Evolutionary conservation across 2,797 vertebrate genomes (phyloP).

Genomic region (Chaetodon trifasciatus): DNA sequence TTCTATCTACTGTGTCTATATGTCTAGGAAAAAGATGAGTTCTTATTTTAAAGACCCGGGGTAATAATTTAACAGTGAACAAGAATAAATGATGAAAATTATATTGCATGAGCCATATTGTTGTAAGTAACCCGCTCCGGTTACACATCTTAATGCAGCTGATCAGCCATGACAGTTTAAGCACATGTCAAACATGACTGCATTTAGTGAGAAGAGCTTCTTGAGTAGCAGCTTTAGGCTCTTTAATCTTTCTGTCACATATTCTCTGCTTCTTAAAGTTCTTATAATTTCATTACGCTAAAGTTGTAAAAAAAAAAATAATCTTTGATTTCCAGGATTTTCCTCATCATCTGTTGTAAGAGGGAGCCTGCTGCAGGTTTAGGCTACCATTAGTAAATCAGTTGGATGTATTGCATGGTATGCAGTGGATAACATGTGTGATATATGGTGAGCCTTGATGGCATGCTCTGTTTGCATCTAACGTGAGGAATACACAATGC

Average conservation of each 20-base stretch:
- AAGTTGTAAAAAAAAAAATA: neutral
- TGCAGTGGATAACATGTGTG: slow-evolving; percentile 5
- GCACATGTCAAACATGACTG: slow-evolving; percentile 53
- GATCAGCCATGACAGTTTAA: slow-evolving; percentile 45
- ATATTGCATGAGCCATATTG: neutral
- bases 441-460: slow-evolving; percentile 36
- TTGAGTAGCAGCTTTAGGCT: slow-evolving; percentile 18
- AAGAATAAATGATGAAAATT: neutral
- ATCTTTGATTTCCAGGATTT: slow-evolving; percentile 5
- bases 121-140: slow-evolving; percentile 24
- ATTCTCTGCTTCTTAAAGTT: slow-evolving; percentile 22
- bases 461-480: slow-evolving; percentile 37
- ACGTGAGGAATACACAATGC: slow-evolving; percentile 73
- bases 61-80: neutral
- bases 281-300: slow-evolving; percentile 18
- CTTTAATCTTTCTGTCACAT: slow-evolving; percentile 57
- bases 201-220: slow-evolving; percentile 39
- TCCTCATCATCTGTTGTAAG: slow-evolving; percentile 5
- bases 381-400: neutral
- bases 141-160: slow-evolving; percentile 47
- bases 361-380: neutral
- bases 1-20: neutral
- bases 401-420: slow-evolving; percentile 4
- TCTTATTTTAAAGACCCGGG: neutral
- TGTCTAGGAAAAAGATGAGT: neutral